These are phyloP conservation scores for Austrolebias charrua DNA, from an alignment of 2,797 vertebrate genomes.

Conservation along the genomic window DNA sequence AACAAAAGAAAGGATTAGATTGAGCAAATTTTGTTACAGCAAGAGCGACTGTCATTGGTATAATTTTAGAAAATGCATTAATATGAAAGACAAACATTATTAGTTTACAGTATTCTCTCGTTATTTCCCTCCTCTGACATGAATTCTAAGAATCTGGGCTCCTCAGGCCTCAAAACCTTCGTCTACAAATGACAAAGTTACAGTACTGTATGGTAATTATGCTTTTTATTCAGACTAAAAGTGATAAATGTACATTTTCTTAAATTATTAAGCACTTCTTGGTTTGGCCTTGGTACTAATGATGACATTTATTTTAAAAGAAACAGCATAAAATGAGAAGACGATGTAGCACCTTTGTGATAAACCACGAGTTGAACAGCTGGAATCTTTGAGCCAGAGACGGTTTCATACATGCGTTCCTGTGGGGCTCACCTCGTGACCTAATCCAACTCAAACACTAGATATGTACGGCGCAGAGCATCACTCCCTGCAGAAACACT, in stretches of 20 bases:
- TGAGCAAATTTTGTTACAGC: too few species aligned
- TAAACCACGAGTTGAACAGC: slow-evolving; percentile 61
- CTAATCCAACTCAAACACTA: slow-evolving; percentile 61
- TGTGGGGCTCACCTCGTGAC: slow-evolving; percentile 22
- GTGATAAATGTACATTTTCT: slow-evolving; percentile 56
- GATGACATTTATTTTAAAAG: slow-evolving; percentile 47
- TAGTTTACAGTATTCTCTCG: too few species aligned
- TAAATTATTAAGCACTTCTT: slow-evolving; percentile 72
- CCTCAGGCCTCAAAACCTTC: too few species aligned
- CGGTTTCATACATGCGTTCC: slow-evolving; percentile 63
- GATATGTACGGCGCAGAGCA: slow-evolving; percentile 70
- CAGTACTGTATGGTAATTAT: slow-evolving; percentile 44
- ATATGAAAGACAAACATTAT: too few species aligned
- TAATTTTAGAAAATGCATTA: too few species aligned
- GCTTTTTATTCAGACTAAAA: slow-evolving; percentile 76
- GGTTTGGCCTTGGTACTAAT: slow-evolving; percentile 60
- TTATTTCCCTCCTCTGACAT: too few species aligned
- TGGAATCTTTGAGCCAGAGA: slow-evolving; percentile 35
- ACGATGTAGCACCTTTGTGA: slow-evolving; percentile 78
- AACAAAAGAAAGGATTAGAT: too few species aligned
- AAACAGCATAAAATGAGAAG: slow-evolving; percentile 59
- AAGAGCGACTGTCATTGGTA: too few species aligned
- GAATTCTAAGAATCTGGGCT: neutral
- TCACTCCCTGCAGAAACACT: slow-evolving; percentile 38
- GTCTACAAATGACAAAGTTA: slow-evolving; percentile 31